Percentiles rank a stretch among this genome's conserved stretches.
Evolutionary conservation across 2,797 vertebrate genomes (phyloP).

Genomic region (Girardinus metallicus): DNA sequence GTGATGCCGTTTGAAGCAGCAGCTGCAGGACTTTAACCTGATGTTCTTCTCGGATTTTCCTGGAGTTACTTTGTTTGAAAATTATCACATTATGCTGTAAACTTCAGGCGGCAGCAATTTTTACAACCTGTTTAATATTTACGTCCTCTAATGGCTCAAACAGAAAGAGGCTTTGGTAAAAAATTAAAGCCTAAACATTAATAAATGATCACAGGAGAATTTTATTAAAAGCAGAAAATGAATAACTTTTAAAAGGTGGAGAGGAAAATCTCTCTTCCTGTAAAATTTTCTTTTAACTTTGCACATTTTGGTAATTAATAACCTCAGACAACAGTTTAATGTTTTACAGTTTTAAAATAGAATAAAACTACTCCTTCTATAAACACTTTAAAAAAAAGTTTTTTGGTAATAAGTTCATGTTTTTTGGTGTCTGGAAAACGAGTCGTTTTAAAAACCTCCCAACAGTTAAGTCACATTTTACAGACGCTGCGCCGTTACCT

Average conservation of each 20-base stretch:
- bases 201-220: neutral
- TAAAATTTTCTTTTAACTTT: neutral
- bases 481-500: too few relatives aligned
- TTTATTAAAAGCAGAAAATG: neutral
- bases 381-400: too few relatives aligned
- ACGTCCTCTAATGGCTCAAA: neutral
- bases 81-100: neutral
- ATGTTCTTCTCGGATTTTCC: neutral
- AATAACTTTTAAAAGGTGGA: neutral
- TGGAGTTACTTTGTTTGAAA: slow-evolving; percentile 2
- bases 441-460: too few relatives aligned
- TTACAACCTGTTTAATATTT: slow-evolving; percentile 4
- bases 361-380: too few relatives aligned
- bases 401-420: too few relatives aligned
- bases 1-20: neutral
- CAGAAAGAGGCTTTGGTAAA: neutral
- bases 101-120: neutral
- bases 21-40: neutral
- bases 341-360: too few relatives aligned
- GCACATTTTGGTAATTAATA: neutral
- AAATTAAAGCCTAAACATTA: slow-evolving; percentile 8
- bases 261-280: neutral
- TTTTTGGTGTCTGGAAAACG: too few relatives aligned
- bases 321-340: neutral
- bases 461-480: too few relatives aligned